Conservation (phyloP, 64 coral and sea anemone species). For the Orbicella faveolata region DNA sequence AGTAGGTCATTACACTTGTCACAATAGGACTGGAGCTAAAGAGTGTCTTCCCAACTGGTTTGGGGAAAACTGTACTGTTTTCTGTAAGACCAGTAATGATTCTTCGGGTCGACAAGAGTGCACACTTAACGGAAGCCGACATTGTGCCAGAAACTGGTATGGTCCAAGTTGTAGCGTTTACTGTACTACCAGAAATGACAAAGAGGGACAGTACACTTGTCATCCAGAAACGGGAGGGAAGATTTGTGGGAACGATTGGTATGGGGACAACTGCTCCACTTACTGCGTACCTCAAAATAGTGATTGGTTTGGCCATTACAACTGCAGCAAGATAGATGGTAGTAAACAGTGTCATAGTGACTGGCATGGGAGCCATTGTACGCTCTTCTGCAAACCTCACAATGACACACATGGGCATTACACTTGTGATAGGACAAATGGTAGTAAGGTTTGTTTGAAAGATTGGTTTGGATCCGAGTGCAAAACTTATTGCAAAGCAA, state of each 20-base stretch:
- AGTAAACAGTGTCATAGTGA: slow-evolving; percentile 37
- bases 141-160: slow-evolving; percentile 70
- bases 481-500: slow-evolving; percentile 37
- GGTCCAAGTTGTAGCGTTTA: slow-evolving; percentile 34
- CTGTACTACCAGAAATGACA: slow-evolving; percentile 48
- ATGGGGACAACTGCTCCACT: slow-evolving; percentile 54
- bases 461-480: slow-evolving; percentile 66
- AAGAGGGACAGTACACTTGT: slow-evolving; percentile 53
- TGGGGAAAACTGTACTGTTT: slow-evolving; percentile 60
- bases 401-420: slow-evolving; percentile 51
- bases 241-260: slow-evolving; percentile 56
- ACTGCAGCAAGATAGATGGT: slow-evolving; percentile 40
- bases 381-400: slow-evolving; percentile 11
- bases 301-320: slow-evolving; percentile 47
- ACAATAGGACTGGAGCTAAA: slow-evolving; percentile 68
- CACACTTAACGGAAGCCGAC: slow-evolving; percentile 34
- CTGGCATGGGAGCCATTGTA: slow-evolving; percentile 63
- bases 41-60: slow-evolving; percentile 75
- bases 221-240: slow-evolving; percentile 29
- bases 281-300: slow-evolving; percentile 31
- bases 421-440: slow-evolving; percentile 33
- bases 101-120: slow-evolving; percentile 49
- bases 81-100: slow-evolving; percentile 53
- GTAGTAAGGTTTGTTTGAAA: slow-evolving; percentile 46
- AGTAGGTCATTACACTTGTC: slow-evolving; percentile 59